Percentiles rank a stretch among this genome's conserved stretches.
Evolutionary conservation across 2,888 invertebrate species (phyloP).

Genomic region (Orthosia gracilis): DNA sequence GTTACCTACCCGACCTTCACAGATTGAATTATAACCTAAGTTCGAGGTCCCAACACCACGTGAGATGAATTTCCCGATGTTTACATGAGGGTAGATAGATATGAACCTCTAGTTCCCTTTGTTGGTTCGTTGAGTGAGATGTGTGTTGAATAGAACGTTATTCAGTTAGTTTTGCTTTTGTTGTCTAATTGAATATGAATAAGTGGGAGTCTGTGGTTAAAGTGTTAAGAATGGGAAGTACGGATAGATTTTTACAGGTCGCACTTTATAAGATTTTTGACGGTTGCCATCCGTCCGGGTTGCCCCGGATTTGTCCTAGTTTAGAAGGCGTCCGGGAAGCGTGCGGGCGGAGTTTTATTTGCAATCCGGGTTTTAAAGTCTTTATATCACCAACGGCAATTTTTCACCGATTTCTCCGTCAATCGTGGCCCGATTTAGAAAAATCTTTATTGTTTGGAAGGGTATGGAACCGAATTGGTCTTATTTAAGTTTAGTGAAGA

Average conservation of each 20-base stretch:
- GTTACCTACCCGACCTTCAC: slow-evolving; percentile 45
- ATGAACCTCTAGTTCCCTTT: slow-evolving; percentile 26
- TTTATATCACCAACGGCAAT: no score
- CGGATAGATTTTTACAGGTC: not conserved
- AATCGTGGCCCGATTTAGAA: no score
- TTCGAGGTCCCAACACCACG: not conserved
- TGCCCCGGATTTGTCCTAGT: no score
- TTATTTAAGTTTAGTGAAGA: no score
- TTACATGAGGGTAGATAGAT: slow-evolving; percentile 22
- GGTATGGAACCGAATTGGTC: no score
- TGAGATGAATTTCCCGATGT: slow-evolving; percentile 28
- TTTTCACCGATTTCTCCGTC: no score
- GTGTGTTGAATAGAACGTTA: slow-evolving; percentile 18
- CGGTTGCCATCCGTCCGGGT: no score
- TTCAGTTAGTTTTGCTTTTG: slow-evolving; percentile 32
- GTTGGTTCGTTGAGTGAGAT: slow-evolving; percentile 28
- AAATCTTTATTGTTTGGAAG: no score
- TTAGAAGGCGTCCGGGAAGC: no score
- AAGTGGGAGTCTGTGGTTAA: not conserved
- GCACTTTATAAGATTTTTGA: not conserved
- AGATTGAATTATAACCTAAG: slow-evolving; percentile 60
- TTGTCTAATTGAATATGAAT: slow-evolving; percentile 30
- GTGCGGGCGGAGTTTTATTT: no score
- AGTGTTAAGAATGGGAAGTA: not conserved
- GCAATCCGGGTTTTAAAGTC: no score